phyloP scores from a whole-genome alignment of 2,888 invertebrate genomes.

The Nemotelus nigrinus region DNA sequence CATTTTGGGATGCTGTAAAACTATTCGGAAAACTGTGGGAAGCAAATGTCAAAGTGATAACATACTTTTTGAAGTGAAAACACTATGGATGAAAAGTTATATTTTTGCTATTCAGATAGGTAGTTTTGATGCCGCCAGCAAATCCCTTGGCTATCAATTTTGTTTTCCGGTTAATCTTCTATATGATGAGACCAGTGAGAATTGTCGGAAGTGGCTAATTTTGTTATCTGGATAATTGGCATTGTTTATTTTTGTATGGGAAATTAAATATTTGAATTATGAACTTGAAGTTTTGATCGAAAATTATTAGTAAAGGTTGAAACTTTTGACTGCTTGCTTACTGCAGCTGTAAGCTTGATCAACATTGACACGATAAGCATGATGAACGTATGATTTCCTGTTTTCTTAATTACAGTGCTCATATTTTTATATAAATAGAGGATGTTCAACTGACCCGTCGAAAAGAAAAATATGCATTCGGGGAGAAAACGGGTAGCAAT shows the following conservation, averaged over 20 bases:
- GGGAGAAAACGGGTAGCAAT: too few species aligned
- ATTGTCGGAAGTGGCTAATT: not conserved
- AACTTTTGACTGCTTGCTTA: too few species aligned
- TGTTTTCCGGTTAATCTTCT: too few species aligned
- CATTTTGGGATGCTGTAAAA: not conserved
- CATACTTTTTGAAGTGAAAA: slow-evolving; percentile 28
- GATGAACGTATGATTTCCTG: too few species aligned
- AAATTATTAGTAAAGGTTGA: not conserved
- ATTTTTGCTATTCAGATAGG: not conserved
- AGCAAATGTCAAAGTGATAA: slow-evolving; percentile 35
- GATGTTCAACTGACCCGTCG: too few species aligned
- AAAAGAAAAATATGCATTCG: too few species aligned
- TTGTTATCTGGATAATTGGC: not conserved
- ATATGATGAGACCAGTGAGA: not conserved
- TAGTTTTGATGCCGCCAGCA: not conserved
- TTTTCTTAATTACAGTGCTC: too few species aligned
- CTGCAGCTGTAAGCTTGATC: too few species aligned
- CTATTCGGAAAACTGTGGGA: slow-evolving; percentile 3
- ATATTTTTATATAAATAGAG: too few species aligned
- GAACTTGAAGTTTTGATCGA: not conserved
- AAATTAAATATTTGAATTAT: not conserved
- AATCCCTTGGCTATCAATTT: not conserved
- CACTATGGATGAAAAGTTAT: slow-evolving; percentile 3
- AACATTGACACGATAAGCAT: too few species aligned
- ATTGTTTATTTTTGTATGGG: not conserved